Conservation (phyloP, 2,113 vertebrate species). For the Cinclus mexicanus region DNA sequence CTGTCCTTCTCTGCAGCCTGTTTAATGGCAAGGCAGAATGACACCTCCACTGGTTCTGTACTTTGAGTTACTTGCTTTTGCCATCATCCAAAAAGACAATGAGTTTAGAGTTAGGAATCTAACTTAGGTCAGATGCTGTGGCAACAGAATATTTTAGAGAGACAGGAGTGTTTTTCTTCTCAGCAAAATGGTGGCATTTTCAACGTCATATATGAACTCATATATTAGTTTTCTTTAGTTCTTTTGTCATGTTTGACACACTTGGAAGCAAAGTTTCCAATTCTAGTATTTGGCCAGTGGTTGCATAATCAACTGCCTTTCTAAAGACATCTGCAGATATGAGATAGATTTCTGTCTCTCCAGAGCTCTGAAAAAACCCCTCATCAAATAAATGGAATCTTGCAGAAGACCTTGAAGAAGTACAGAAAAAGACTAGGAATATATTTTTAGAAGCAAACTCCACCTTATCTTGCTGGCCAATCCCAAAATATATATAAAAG, state of each 20-base stretch:
- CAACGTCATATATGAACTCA: background rate
- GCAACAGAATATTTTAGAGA: background rate
- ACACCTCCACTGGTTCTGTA: background rate
- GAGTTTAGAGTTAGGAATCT: background rate
- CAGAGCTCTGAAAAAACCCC: background rate
- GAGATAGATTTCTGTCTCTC: background rate
- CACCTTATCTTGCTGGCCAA: background rate
- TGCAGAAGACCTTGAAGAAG: background rate
- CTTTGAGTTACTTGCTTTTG: background rate
- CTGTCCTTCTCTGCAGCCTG: background rate
- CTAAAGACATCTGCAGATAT: background rate
- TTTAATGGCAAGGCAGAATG: background rate
- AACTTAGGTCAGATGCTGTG: background rate
- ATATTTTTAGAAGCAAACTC: background rate
- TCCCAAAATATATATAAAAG: background rate
- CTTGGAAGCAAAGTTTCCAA: background rate
- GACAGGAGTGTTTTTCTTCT: background rate
- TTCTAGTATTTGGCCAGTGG: background rate
- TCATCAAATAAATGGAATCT: background rate
- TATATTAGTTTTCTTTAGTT: background rate
- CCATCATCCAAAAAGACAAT: background rate
- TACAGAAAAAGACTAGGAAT: background rate
- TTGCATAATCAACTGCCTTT: background rate
- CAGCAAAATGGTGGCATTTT: background rate
- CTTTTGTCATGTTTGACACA: background rate